These are phyloP conservation scores for Gobionotothen gibberifrons DNA, from an alignment of 2,797 vertebrate genomes.

Conservation along the genomic window DNA sequence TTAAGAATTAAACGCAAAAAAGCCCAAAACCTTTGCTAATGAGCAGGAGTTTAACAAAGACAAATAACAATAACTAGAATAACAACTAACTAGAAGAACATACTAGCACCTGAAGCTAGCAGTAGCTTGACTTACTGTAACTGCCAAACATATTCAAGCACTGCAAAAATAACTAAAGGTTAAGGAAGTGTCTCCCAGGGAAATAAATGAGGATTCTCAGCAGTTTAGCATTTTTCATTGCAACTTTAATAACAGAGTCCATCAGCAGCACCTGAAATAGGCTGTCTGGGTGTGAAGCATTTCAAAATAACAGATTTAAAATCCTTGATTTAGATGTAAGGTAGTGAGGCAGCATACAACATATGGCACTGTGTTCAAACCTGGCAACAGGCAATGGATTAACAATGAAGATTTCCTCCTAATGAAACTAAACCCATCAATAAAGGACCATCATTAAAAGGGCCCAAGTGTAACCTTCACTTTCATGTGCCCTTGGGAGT, in stretches of 20 bases:
- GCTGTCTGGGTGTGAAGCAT: slow-evolving; percentile 42
- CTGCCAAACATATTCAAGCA: no score
- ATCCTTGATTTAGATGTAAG: slow-evolving; percentile 65
- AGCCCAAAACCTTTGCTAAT: no score
- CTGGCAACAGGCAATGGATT: slow-evolving; percentile 67
- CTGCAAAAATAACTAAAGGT: no score
- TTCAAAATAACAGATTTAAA: slow-evolving; percentile 66
- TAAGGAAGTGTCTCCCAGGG: no score
- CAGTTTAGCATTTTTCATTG: no score
- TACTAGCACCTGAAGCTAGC: no score
- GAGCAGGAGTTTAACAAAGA: no score
- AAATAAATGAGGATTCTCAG: no score
- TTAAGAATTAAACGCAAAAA: no score
- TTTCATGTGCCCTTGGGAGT: slow-evolving; percentile 79
- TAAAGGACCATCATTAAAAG: slow-evolving; percentile 68
- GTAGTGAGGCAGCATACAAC: slow-evolving; percentile 47
- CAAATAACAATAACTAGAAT: no score
- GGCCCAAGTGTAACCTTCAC: slow-evolving; percentile 81
- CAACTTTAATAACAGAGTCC: slow-evolving; percentile 35
- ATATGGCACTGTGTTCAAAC: slow-evolving; percentile 73
- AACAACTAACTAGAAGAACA: no score
- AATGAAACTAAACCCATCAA: slow-evolving; percentile 66
- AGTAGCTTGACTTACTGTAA: no score
- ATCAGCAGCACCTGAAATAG: slow-evolving; percentile 42
- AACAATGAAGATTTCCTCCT: slow-evolving; percentile 69